Percentiles rank a stretch among this genome's conserved stretches.
These are phyloP conservation scores for Opisthograptis luteolata DNA, from an alignment of 2,888 invertebrate genomes.

Conservation along the genomic window DNA sequence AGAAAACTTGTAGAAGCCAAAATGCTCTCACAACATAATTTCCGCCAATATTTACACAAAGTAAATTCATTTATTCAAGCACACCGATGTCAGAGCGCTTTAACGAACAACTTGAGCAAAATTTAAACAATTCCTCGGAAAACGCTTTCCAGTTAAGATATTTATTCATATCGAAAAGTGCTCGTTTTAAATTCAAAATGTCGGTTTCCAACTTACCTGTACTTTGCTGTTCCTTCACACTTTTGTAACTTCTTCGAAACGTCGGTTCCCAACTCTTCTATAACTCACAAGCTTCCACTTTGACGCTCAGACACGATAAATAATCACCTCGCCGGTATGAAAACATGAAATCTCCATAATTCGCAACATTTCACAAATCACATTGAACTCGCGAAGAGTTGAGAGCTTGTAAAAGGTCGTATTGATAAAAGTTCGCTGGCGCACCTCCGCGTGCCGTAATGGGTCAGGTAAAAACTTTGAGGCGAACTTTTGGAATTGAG, in stretches of 20 bases:
- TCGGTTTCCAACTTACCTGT: conserved; percentile 60
- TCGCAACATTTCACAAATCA: conserved; percentile 72
- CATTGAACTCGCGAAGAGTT: conserved; percentile 56
- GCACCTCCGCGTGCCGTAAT: conserved; percentile 48
- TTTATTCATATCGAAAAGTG: conserved; percentile 61
- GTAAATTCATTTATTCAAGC: conserved; percentile 55
- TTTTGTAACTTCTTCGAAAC: conserved; percentile 43
- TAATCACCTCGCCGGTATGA: conserved; percentile 62
- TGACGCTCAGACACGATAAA: conserved; percentile 57
- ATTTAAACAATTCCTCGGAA: conserved; percentile 45
- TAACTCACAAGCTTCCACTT: conserved; percentile 62
- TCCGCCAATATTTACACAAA: conserved; percentile 46
- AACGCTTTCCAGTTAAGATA: conserved; percentile 39
- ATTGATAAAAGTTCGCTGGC: conserved; percentile 55
- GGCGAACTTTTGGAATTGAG: conserved; percentile 29
- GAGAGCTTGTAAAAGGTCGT: conserved; percentile 54
- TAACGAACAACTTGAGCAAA: conserved; percentile 48
- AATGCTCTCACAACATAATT: conserved; percentile 35
- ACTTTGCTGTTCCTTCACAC: conserved; percentile 53
- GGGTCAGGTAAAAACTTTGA: conserved; percentile 48
- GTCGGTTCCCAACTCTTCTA: conserved; percentile 32
- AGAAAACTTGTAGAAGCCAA: conserved; percentile 20
- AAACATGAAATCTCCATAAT: conserved; percentile 66
- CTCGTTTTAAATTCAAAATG: conserved; percentile 47
- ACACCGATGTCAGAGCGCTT: conserved; percentile 37